These are phyloP conservation scores for Molanna angustata DNA, from an alignment of 2,888 invertebrate species.

Conservation along the genomic window DNA sequence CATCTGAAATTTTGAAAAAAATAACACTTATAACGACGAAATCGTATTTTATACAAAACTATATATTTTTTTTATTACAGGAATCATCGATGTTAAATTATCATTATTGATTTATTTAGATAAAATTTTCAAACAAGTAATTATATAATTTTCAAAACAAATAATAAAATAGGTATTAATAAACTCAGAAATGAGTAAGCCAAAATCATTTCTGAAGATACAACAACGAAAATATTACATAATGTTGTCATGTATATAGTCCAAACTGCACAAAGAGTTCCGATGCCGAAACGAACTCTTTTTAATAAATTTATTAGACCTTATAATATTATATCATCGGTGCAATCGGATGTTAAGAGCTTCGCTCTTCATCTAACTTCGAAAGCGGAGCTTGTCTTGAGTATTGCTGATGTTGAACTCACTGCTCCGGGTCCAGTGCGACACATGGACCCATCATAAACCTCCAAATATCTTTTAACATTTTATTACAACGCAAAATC, in stretches of 20 bases:
- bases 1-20: constrained; percentile 34
- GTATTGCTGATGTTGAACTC: constrained; percentile 1
- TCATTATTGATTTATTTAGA: constrained; percentile 29
- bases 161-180: constrained; percentile 6
- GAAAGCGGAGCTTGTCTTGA: constrained; percentile 21
- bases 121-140: constrained; percentile 14
- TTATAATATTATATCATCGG: neutral
- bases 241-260: neutral
- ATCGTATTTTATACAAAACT: constrained; percentile 34
- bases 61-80: constrained; percentile 32
- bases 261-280: neutral
- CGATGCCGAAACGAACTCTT: neutral
- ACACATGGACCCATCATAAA: neutral
- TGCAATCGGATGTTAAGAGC: neutral
- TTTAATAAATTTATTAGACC: neutral
- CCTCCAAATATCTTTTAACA: constrained; percentile 1
- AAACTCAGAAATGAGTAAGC: constrained; percentile 27
- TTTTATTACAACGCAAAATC: neutral
- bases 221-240: neutral
- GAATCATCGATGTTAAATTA: constrained; percentile 33
- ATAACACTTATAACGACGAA: constrained; percentile 34
- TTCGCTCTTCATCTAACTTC: constrained; percentile 10
- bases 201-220: constrained; percentile 24
- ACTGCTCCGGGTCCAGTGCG: neutral
- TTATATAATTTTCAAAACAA: constrained; percentile 19